Evolutionary conservation across 2,113 vertebrate species (phyloP), one percentile per base, ranked within the genome.

Genomic region (Neodon shergylaensis): DNA sequence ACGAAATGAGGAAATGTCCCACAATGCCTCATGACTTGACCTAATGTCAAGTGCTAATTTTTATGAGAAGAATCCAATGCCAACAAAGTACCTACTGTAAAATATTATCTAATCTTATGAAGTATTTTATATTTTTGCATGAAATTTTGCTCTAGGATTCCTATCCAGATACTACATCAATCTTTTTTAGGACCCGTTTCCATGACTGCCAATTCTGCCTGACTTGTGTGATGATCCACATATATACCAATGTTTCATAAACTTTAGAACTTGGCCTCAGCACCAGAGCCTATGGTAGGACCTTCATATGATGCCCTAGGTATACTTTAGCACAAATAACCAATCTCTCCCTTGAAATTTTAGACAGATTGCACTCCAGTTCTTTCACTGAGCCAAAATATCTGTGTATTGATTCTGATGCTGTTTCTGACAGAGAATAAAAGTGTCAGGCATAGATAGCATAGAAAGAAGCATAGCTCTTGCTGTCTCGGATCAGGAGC

Each of bases 361-460:
- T 19, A 22, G 4, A 66, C 94, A 54, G 6, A 16, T 2, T 2
- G 39, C 10, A 63, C 1, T 0, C 17, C 17, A 72, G 10, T 61
- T 90, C 10, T 94, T 81, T 93, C 76, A 72, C 31, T 26, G 12
- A 94, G 61, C 42, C 9, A 33, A 65, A 8, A 10, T 61, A 17
- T 44, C 77, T n/a, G 73, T 49, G 7, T 42, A 54, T 79, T 47
- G 79, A 31, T 90, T 79, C 21, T 63, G 12, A 33, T 26, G 65
- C 47, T 74, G 54, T 44, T 93, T 93, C 36, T 58, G 16, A 87
- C 52, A 36, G 26, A 65, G 65, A 94, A 49, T 90, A 70, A 89
- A 70, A 39, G 31, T 26, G 26, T 79, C 49, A 78, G 3, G 5
- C 11, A 36, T 26, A 91, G 52, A 84, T 36, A 86, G 7, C 44